Evolutionary conservation across 2,888 invertebrate genomes (phyloP).

Genomic region (Rutpela maculata): DNA sequence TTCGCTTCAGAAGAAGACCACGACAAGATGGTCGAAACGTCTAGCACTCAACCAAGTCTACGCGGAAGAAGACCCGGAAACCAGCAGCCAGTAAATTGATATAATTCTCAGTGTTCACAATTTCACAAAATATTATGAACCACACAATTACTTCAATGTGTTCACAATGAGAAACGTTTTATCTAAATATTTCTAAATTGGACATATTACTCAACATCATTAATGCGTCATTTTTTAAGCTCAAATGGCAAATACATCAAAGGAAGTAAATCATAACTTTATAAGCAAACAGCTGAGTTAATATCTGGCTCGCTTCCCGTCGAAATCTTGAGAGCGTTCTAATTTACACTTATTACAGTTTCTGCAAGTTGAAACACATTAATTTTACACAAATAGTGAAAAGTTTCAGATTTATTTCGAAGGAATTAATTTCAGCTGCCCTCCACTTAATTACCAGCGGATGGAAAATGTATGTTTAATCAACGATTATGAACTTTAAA

Average conservation of each 20-base stretch:
- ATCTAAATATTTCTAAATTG: not conserved
- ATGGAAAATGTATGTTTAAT: not conserved
- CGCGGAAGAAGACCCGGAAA: no score
- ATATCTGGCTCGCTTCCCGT: conserved; percentile 12
- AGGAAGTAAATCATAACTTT: not conserved
- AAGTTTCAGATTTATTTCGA: conserved; percentile 10
- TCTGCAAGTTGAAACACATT: conserved; percentile 16
- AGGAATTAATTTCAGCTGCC: not conserved
- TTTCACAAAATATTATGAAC: not conserved
- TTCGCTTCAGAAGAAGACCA: no score
- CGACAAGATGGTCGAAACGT: no score
- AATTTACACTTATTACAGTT: conserved; percentile 21
- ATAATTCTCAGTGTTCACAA: no score
- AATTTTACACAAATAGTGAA: conserved; percentile 19
- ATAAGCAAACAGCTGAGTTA: not conserved
- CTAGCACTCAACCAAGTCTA: no score
- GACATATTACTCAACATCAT: not conserved
- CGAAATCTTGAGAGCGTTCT: conserved; percentile 17
- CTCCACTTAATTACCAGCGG: not conserved
- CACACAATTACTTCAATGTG: not conserved
- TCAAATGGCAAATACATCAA: not conserved
- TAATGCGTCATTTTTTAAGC: not conserved
- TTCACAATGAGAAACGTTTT: not conserved
- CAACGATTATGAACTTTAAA: not conserved
- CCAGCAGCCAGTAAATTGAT: no score